These are phyloP conservation scores for Bradypus variegatus DNA, from an alignment of 2,797 vertebrate species.

Conservation along the genomic window DNA sequence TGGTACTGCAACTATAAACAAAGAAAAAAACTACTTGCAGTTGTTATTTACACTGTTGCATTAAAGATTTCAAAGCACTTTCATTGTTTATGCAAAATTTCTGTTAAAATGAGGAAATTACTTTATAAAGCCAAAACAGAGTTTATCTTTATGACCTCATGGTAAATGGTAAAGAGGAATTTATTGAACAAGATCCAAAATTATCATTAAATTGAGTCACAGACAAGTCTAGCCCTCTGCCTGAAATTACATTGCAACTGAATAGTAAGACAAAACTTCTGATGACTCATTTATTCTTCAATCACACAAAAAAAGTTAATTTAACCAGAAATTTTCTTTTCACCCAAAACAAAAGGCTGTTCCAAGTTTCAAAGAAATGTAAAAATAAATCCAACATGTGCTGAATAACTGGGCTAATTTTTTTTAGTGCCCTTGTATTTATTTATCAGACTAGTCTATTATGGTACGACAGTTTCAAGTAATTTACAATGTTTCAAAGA, in stretches of 20 bases:
- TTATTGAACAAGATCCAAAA: neutral
- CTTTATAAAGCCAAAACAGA: neutral
- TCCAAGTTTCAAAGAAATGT: slow-evolving; percentile 7
- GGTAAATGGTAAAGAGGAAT: neutral
- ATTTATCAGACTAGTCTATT: neutral
- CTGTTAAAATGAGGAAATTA: neutral
- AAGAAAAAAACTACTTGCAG: neutral
- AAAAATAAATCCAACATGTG: neutral
- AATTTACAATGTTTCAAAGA: neutral
- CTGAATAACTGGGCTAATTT: neutral
- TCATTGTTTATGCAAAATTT: slow-evolving; percentile 15
- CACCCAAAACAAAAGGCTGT: neutral
- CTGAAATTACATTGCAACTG: neutral
- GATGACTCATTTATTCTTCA: neutral
- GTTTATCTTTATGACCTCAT: neutral
- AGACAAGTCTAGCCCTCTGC: neutral
- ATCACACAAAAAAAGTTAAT: neutral
- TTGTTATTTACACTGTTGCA: neutral
- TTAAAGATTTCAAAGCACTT: neutral
- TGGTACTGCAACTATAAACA: neutral
- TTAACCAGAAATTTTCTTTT: slow-evolving; percentile 26
- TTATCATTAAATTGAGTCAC: neutral
- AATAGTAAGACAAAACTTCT: neutral
- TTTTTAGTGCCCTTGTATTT: neutral
- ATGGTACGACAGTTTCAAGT: neutral